Percentiles rank a stretch among this genome's conserved stretches.
phyloP scores from a whole-genome alignment of 1,140 invertebrate genomes.

The Mesaphorura yosii region DNA sequence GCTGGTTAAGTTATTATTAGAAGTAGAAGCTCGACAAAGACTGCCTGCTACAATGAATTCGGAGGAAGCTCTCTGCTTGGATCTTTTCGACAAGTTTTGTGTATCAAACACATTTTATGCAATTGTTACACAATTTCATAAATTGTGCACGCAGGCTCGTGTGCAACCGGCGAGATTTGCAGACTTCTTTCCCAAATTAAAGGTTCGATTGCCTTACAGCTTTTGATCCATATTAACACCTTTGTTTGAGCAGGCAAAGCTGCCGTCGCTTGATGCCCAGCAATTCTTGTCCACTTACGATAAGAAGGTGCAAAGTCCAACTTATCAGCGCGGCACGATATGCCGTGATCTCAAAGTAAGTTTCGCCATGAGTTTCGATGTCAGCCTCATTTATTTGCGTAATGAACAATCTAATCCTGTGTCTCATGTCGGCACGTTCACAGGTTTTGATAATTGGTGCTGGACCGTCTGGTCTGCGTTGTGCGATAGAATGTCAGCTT shows the following conservation, averaged over 20 bases:
- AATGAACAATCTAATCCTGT: background rate
- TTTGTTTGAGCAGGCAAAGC: slow-evolving; percentile 42
- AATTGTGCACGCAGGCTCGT: slow-evolving; percentile 73
- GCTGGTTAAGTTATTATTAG: no score
- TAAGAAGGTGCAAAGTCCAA: slow-evolving; percentile 75
- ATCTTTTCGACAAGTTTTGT: slow-evolving; percentile 83
- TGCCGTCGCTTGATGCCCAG: slow-evolving; percentile 88
- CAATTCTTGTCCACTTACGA: slow-evolving; percentile 92
- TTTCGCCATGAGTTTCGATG: slow-evolving; percentile 45
- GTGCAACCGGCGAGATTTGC: slow-evolving; percentile 69
- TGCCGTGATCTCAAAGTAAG: slow-evolving; percentile 69
- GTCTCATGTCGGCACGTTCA: no score
- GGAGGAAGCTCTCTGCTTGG: slow-evolving; percentile 54
- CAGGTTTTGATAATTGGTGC: slow-evolving; percentile 84
- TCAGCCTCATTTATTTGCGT: background rate
- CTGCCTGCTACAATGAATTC: slow-evolving; percentile 18
- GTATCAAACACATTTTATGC: slow-evolving; percentile 77
- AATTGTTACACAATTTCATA: slow-evolving; percentile 60
- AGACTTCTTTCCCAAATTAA: slow-evolving; percentile 79
- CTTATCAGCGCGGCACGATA: slow-evolving; percentile 76
- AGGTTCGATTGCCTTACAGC: slow-evolving; percentile 40
- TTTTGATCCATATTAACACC: background rate
- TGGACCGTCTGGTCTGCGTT: slow-evolving; percentile 86
- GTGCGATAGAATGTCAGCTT: slow-evolving; percentile 79
- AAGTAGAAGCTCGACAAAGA: no score